Base-by-base conservation (phyloP, 1,140 invertebrate genomes). In the Cotesia vestalis region DNA sequence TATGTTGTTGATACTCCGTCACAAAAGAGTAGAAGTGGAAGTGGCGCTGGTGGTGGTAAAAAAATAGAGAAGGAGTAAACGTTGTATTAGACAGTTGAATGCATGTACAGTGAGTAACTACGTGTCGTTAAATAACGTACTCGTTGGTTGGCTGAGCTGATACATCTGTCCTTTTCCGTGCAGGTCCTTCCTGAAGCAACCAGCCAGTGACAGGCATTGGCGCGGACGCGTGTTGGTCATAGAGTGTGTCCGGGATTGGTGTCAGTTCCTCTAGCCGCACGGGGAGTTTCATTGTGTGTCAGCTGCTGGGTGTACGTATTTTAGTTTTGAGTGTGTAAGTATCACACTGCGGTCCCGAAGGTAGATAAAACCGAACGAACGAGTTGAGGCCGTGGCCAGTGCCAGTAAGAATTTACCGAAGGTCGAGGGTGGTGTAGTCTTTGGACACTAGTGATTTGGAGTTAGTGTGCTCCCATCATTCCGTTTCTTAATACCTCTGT, bases 371-470 rank as follows among this genome's bases (percentile, higher is more conserved):
- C 35, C 53, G 53, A 60, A 12, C 66, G 53, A 60, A 12, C 38
- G 27, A 68, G 55, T 57, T 53, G 52, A 60, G 52, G 52, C 53
- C 55, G 66, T 68, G 66, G 35, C 34, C 53, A 36, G 66, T 68
- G 66, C 52, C 63, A 72, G 70, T 72, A 63, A 12, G 70, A 72
- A 66, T 66, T 72, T 59, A 66, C 55, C 53, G 63, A 72, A 72
- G 70, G 70, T 72, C 70, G 70, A 72, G 70, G 70, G 70, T 66
- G 55, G 55, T 67, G 62, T 72, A 53, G 69, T 71, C 46, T 40
- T 27, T 27, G 27, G 27, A 27, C 38, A 40, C 5, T 40, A 4
- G 6, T 11, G 40, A 9, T 46, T 46, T 46, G 40, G 52, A 40
- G 55, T 14, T 59, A 63, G 9, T 63, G 34, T 63, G 35, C 12